phyloP scores from a whole-genome alignment of 2,888 invertebrate genomes.

The Ormyrus rosae region DNA sequence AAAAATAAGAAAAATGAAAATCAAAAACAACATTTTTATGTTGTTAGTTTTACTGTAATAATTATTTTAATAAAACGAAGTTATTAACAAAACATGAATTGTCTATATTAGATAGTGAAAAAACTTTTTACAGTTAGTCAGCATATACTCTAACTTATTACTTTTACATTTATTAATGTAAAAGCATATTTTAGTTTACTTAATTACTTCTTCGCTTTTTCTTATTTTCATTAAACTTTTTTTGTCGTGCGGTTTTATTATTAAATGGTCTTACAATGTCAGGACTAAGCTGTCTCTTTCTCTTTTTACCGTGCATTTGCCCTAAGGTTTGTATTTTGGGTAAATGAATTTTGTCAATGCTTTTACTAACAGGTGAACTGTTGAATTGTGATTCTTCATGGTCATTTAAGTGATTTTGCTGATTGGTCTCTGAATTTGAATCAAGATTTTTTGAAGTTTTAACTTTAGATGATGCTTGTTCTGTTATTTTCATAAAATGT shows the following conservation, averaged over 20 bases:
- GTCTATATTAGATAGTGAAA: too few relatives aligned
- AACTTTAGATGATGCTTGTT: background rate
- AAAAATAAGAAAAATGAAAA: too few relatives aligned
- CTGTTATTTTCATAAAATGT: conserved; percentile 43
- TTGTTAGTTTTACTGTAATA: too few relatives aligned
- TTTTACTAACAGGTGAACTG: too few relatives aligned
- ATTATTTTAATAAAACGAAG: too few relatives aligned
- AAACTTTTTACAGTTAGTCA: too few relatives aligned
- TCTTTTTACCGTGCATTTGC: conserved; percentile 65
- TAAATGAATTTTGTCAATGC: background rate
- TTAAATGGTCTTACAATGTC: conserved; percentile 9
- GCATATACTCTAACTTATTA: too few relatives aligned
- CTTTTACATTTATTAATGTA: too few relatives aligned
- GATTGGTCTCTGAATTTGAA: background rate
- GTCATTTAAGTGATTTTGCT: background rate
- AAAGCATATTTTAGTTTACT: background rate
- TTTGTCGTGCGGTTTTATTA: conserved; percentile 12
- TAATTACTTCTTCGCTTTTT: background rate
- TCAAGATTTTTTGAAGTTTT: background rate
- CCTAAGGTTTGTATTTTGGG: conserved; percentile 53
- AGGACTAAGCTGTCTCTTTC: conserved; percentile 60
- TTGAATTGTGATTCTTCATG: background rate
- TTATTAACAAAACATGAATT: too few relatives aligned
- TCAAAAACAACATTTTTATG: too few relatives aligned
- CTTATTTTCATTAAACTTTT: background rate